phyloP scores from a whole-genome alignment of 1,140 invertebrate species.

The Atta texana region DNA sequence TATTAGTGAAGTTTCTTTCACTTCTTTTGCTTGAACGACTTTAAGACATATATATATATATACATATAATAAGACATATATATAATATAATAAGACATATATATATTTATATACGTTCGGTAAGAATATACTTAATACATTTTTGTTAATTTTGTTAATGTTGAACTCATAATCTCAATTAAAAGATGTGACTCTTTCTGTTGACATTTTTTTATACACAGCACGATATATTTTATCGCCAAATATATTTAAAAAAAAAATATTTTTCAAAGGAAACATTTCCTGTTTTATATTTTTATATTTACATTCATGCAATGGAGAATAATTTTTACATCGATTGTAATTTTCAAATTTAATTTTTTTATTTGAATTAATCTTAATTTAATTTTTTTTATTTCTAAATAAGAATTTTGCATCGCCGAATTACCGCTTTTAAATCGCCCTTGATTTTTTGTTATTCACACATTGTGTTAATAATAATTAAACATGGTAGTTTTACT shows the following conservation, averaged over 20 bases:
- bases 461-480: background rate
- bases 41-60: background rate
- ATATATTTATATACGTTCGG: background rate
- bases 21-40: background rate
- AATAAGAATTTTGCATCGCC: background rate
- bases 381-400: background rate
- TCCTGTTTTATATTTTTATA: background rate
- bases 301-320: background rate
- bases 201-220: background rate
- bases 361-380: no score
- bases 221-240: background rate
- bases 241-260: background rate
- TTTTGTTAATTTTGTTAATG: background rate
- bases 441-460: background rate
- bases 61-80: background rate
- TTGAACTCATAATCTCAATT: background rate
- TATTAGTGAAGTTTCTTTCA: background rate
- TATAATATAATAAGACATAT: background rate
- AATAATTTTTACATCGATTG: slow-evolving; percentile 11
- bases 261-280: background rate
- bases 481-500: background rate
- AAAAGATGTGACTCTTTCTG: background rate
- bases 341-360: background rate
- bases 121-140: background rate
- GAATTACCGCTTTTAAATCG: background rate